Evolutionary conservation across 2,888 invertebrate genomes (phyloP), one percentile per base, ranked within the genome.

Genomic region (Clusia tigrina): DNA sequence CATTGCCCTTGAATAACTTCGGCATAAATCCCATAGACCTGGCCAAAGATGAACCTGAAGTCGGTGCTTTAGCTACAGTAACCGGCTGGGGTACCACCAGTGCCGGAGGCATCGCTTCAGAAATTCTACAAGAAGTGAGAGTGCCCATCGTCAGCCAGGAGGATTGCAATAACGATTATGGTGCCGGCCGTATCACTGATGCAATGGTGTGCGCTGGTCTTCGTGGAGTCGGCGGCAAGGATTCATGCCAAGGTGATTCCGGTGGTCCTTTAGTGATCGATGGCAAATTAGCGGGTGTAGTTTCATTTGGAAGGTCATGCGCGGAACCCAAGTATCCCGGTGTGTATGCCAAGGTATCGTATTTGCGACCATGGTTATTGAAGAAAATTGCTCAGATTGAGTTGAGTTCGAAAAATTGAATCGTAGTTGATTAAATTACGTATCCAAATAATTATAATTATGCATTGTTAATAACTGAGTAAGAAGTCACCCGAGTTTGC

Each of bases 121-220:
- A 76, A 20, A 60, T 62, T 1, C 66, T 81, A 2, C 65, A 73
- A 2, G 76, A 74, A 3, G 82, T 79, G 1, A 61, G 72, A 17
- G 73, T 78, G 1, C 78, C 77, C 0, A 74, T 79, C 60, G 71
- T 81, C 2, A 71, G 72, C 54, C 67, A 74, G 3, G 62, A 69
- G 0, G 24, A 58, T 1, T 81, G 81, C 38, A 32, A 69, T 1
- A 3, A 55, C 1, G 74, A 71, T 2, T 81, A 81, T 55, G n/a
- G n/a, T n/a, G 62, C 17, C 0, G 65, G 63, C 18, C 10, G 1
- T 1, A 78, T 81, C n/a, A 78, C 73, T 0, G 58, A 64, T 0
- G 63, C 66, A 25, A 81, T 81, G 81, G 18, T 81, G 51, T 81
- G 81, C 52, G 81, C 81, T 22, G 80, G 81, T 3, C 26, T 66